phyloP scores from a whole-genome alignment of 2,113 vertebrate genomes.

The Cryptotis parvus region DNA sequence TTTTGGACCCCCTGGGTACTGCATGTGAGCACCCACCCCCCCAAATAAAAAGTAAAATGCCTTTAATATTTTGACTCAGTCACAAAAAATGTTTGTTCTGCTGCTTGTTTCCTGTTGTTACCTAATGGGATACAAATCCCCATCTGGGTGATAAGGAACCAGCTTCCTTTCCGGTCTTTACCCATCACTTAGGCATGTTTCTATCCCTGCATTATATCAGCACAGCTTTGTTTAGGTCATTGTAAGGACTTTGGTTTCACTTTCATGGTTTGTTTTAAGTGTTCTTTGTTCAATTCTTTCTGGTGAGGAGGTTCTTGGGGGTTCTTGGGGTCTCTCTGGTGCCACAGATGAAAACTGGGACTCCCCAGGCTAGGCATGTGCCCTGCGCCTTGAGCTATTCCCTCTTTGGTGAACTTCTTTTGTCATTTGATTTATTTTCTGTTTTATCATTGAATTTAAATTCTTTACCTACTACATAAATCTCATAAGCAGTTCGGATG shows the following conservation, averaged over 20 bases:
- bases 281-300: neutral
- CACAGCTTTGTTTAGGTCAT: neutral
- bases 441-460: slow-evolving; percentile 20
- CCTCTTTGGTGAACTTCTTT: neutral
- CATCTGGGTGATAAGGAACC: neutral
- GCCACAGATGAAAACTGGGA: too few species aligned
- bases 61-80: too few species aligned
- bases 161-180: neutral
- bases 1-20: too few species aligned
- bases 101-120: neutral
- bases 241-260: neutral
- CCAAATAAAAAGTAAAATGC: too few species aligned
- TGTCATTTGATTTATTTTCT: slow-evolving; percentile 10
- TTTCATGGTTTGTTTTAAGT: neutral
- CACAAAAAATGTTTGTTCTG: neutral
- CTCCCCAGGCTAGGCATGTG: too few species aligned
- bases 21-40: too few species aligned
- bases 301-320: too few species aligned
- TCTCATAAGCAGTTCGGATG: neutral
- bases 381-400: too few species aligned
- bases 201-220: neutral
- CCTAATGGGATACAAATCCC: neutral
- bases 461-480: neutral
- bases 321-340: too few species aligned
- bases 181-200: neutral